These are phyloP conservation scores for Griposia aprilina DNA, from an alignment of 2,888 invertebrate species.

Conservation along the genomic window DNA sequence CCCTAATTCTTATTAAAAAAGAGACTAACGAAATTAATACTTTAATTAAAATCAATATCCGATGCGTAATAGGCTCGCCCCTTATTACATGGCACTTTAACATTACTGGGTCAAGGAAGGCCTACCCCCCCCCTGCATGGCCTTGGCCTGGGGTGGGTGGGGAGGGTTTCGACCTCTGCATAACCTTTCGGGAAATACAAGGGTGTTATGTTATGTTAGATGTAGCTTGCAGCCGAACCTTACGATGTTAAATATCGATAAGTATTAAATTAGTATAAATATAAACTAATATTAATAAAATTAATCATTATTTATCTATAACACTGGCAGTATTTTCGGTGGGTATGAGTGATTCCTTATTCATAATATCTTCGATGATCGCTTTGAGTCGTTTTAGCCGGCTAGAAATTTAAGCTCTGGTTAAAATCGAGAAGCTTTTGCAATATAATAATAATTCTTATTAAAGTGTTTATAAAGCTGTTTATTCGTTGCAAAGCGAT, in stretches of 20 bases:
- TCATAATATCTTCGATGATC: conserved; percentile 83
- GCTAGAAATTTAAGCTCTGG: conserved; percentile 78
- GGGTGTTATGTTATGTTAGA: conserved; percentile 6
- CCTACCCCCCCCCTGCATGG: too few species aligned
- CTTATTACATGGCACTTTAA: conserved; percentile 5
- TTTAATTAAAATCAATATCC: not conserved
- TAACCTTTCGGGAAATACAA: not conserved
- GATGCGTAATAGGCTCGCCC: not conserved
- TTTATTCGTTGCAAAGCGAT: conserved; percentile 47
- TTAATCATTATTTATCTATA: conserved; percentile 57
- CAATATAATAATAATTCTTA: conserved; percentile 5
- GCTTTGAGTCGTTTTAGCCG: conserved; percentile 82
- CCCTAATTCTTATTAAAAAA: not conserved
- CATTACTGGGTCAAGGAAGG: not conserved
- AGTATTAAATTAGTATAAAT: conserved; percentile 9
- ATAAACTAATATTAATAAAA: conserved; percentile 4
- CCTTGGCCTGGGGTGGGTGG: too few species aligned
- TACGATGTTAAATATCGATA: conserved; percentile 8
- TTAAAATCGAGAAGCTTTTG: conserved; percentile 61
- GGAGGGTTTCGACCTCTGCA: not conserved
- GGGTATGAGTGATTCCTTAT: conserved; percentile 68
- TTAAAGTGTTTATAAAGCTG: conserved; percentile 37
- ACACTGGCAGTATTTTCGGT: conserved; percentile 57
- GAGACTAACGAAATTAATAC: not conserved
- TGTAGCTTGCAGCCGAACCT: conserved; percentile 13